These are phyloP conservation scores for Mya arenaria DNA, from an alignment of 1,140 invertebrate species.

Conservation along the genomic window DNA sequence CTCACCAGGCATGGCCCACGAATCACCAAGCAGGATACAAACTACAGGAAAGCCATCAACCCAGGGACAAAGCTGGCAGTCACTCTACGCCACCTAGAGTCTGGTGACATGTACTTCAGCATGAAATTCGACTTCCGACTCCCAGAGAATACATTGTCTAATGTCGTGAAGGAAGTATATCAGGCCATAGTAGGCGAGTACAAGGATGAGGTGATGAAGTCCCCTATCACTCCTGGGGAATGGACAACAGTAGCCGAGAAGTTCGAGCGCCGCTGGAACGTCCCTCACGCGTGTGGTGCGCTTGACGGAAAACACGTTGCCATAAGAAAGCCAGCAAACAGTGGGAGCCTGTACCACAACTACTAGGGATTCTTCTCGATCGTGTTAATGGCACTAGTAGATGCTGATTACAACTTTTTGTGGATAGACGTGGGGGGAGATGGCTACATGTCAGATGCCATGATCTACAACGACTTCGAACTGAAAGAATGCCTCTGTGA, in stretches of 20 bases:
- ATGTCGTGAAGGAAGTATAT: slow-evolving; percentile 32
- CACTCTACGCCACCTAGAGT: neutral
- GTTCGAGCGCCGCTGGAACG: slow-evolving; percentile 34
- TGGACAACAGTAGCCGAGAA: slow-evolving; percentile 25
- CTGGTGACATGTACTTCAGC: slow-evolving; percentile 1
- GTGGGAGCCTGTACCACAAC: slow-evolving; percentile 42
- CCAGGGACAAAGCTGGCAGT: slow-evolving; percentile 38
- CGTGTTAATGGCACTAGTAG: slow-evolving; percentile 32
- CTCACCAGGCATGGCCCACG: slow-evolving; percentile 24
- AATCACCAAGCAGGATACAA: slow-evolving; percentile 37
- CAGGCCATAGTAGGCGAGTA: slow-evolving; percentile 44
- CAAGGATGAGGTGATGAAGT: slow-evolving; percentile 19
- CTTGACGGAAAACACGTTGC: slow-evolving; percentile 57
- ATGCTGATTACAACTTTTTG: slow-evolving; percentile 44
- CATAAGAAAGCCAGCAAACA: slow-evolving; percentile 42
- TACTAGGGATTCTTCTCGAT: too few species aligned
- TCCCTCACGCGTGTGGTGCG: slow-evolving; percentile 52
- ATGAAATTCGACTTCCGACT: slow-evolving; percentile 27
- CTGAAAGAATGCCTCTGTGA: neutral
- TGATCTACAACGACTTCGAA: slow-evolving; percentile 8
- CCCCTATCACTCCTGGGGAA: slow-evolving; percentile 43
- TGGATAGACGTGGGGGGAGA: slow-evolving; percentile 40
- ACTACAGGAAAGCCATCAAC: slow-evolving; percentile 22
- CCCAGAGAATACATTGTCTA: slow-evolving; percentile 1
- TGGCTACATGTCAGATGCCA: slow-evolving; percentile 49